Percentiles rank a stretch among this genome's conserved stretches.
Evolutionary conservation across 1,140 invertebrate genomes (phyloP).

Genomic region (Scylla paramamosain): DNA sequence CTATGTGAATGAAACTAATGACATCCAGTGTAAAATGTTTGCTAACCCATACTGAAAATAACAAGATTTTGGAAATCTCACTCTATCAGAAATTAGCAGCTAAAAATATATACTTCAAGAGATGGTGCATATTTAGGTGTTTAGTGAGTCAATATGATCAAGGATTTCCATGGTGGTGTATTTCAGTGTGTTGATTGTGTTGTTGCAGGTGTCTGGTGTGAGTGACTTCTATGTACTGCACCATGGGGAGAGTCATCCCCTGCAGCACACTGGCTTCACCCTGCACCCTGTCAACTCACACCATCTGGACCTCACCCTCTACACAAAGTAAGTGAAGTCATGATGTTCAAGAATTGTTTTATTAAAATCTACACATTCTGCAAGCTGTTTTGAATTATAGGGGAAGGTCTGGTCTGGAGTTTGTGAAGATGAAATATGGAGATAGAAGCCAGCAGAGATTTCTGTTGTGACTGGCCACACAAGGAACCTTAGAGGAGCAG

Average conservation of each 20-base stretch:
- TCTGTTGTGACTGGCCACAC: neutral
- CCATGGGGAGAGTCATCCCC: constrained; percentile 43
- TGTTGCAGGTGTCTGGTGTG: constrained; percentile 53
- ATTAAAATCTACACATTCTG: neutral
- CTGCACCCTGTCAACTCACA: constrained; percentile 17
- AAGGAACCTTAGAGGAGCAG: neutral
- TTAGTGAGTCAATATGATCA: no score
- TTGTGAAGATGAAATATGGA: neutral
- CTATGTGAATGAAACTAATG: no score
- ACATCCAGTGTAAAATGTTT: no score
- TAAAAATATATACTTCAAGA: no score
- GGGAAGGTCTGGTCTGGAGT: neutral
- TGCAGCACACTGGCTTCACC: constrained; percentile 50
- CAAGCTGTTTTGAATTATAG: neutral
- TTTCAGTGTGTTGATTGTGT: neutral
- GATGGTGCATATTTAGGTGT: no score
- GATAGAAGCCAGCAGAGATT: neutral
- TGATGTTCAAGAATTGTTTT: neutral
- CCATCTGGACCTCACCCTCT: constrained; percentile 45
- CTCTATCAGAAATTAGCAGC: no score
- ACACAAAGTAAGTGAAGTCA: constrained; percentile 51
- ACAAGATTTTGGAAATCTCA: neutral
- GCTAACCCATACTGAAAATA: no score
- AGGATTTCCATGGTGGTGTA: neutral
- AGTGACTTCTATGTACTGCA: constrained; percentile 64